Evolutionary conservation across 2,113 vertebrate genomes (phyloP), one percentile per base, ranked within the genome.

Genomic region (Scalopus aquaticus): DNA sequence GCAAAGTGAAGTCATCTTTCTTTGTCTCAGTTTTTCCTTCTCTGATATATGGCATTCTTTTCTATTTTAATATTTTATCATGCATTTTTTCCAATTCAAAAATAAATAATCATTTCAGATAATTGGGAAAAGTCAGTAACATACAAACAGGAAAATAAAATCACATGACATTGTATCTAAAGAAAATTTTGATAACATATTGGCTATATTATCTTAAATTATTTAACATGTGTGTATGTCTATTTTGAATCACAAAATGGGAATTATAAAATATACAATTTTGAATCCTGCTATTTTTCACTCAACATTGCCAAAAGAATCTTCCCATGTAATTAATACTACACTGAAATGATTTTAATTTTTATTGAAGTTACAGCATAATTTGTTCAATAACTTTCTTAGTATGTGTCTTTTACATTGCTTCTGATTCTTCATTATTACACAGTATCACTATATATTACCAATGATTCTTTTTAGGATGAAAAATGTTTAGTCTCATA

Each of bases 71-170:
- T 35, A 81, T 82, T 93, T 81, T 79, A 69, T 54, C 9, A 54
- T 28, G 30, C 51, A 82, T 49, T 15, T 81, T 95, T 74, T 76
- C 39, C 92, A 10, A 69, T 84, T 93, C 1, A 64, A 74, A 84
- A 91, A 65, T 62, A 84, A 91, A 58, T 62, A 92, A 93, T 58
- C 69, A 72, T 67, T 90, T 92, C 70, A 80, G 28, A 70, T 13
- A 80, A 70, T 28, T 82, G 81, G 32, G 42, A 86, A 92, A 92
- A 83, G 7, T 13, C 15, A 87, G 32, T 46, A 46, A 32, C 30
- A 80, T 3, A 79, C 15, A 91, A 94, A 79, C 49, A 80, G 86
- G 54, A 92, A 93, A 74, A 81, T 80, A 39, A 91, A 80, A 90
- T 44, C 28, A 80, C 37, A 91, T 42, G n/a, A 42, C 64, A 89